These are phyloP conservation scores for Gopherus flavomarginatus DNA, from an alignment of 2,113 vertebrate genomes.

Conservation along the genomic window DNA sequence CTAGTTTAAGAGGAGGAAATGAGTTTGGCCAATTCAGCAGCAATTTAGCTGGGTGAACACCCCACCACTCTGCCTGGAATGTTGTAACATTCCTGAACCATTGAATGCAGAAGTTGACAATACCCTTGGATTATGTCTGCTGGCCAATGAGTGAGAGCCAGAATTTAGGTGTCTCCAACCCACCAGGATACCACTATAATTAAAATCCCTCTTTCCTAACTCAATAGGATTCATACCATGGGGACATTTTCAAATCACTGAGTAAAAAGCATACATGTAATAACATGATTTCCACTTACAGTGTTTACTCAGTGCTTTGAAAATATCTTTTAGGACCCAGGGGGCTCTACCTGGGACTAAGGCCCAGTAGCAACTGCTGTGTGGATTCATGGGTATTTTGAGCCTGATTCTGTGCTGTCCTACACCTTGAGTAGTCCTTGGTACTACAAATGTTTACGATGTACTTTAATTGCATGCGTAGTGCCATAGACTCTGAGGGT, in stretches of 20 bases:
- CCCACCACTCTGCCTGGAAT: too few relatives aligned
- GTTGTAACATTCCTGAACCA: not conserved
- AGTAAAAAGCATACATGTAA: not conserved
- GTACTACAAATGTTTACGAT: too few relatives aligned
- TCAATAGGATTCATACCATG: not conserved
- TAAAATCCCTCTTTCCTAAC: not conserved
- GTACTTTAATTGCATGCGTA: too few relatives aligned
- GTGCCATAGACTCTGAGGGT: too few relatives aligned
- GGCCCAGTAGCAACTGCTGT: not conserved
- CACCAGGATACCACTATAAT: not conserved
- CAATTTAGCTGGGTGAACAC: not conserved
- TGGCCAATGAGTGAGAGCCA: accelerated
- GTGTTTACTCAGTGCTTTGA: not conserved
- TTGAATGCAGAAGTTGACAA: not conserved
- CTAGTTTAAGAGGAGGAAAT: not conserved
- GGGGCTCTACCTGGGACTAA: not conserved
- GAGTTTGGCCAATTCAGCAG: not conserved
- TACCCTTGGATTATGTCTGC: too few relatives aligned
- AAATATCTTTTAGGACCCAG: not conserved
- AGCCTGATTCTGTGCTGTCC: not conserved
- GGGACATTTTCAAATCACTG: not conserved
- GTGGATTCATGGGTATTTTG: not conserved
- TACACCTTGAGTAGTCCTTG: too few relatives aligned
- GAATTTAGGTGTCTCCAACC: not conserved
- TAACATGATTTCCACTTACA: not conserved